Conservation (phyloP, 1,140 invertebrate genomes). For the Macrobrachium nipponense region DNA sequence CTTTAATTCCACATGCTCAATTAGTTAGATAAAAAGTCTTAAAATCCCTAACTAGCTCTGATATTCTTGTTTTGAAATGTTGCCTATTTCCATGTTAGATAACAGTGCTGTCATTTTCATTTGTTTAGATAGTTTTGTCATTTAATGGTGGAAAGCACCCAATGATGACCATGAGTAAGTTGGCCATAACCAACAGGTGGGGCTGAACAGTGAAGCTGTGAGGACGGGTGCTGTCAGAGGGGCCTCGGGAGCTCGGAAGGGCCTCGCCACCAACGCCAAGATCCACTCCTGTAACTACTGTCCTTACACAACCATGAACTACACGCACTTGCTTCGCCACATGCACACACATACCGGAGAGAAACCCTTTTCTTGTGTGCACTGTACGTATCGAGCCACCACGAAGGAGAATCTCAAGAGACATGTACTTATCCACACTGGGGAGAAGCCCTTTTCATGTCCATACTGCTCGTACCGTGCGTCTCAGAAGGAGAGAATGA, state of each 20-base stretch:
- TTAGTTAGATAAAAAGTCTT: too few relatives aligned
- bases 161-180: constrained; percentile 47
- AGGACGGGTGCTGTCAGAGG: constrained; percentile 47
- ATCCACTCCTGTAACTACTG: constrained; percentile 58
- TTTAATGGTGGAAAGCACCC: too few relatives aligned
- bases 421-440: constrained; percentile 50
- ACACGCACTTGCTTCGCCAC: constrained; percentile 46
- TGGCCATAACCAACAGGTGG: constrained; percentile 57
- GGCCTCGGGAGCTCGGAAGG: constrained; percentile 38
- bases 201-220: constrained; percentile 48
- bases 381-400: constrained; percentile 48
- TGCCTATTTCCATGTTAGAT: too few relatives aligned
- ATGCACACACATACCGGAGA: constrained; percentile 53
- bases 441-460: constrained; percentile 51
- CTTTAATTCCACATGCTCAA: too few relatives aligned
- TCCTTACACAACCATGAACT: constrained; percentile 53
- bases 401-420: constrained; percentile 53
- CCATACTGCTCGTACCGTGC: constrained; percentile 48
- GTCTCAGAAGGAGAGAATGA: constrained; percentile 55
- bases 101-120: too few relatives aligned
- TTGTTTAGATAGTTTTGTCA: too few relatives aligned
- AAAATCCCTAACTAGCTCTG: too few relatives aligned
- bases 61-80: too few relatives aligned
- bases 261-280: constrained; percentile 43
- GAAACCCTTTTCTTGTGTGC: constrained; percentile 52